Conservation (phyloP, 2,888 invertebrate species). For the Apamea crenata region DNA sequence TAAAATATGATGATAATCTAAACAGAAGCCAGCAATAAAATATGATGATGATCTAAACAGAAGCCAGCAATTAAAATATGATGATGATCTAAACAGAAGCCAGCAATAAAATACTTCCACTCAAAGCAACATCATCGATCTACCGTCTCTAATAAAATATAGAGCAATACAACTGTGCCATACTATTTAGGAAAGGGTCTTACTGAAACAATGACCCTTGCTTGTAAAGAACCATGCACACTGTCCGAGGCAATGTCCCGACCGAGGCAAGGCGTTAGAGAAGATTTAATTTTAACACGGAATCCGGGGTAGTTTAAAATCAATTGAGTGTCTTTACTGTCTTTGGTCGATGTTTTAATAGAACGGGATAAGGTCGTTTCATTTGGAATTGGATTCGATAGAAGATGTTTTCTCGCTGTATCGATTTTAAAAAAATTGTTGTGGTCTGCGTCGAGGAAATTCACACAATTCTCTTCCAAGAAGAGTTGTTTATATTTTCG, state of each 20-base stretch:
- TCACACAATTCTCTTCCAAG: not conserved
- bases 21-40: no score
- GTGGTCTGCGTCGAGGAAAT: slow-evolving; percentile 6
- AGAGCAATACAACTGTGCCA: slow-evolving; percentile 60
- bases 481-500: not conserved
- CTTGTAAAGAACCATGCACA: slow-evolving; percentile 26
- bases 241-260: not conserved
- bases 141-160: slow-evolving; percentile 50
- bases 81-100: not conserved
- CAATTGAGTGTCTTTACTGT: slow-evolving; percentile 40
- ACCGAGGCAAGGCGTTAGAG: not conserved
- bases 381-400: slow-evolving; percentile 35
- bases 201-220: slow-evolving; percentile 49
- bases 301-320: slow-evolving; percentile 35
- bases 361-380: slow-evolving; percentile 24
- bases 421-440: slow-evolving; percentile 20
- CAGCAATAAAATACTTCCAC: slow-evolving; percentile 4
- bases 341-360: slow-evolving; percentile 47
- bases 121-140: slow-evolving; percentile 38
- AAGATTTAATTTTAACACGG: slow-evolving; percentile 39
- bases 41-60: no score
- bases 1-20: no score
- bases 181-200: slow-evolving; percentile 52
- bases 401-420: slow-evolving; percentile 17
- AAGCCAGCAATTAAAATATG: no score